Base-by-base conservation (phyloP, 2,113 vertebrate species). In the Neodontobutis hainanensis region DNA sequence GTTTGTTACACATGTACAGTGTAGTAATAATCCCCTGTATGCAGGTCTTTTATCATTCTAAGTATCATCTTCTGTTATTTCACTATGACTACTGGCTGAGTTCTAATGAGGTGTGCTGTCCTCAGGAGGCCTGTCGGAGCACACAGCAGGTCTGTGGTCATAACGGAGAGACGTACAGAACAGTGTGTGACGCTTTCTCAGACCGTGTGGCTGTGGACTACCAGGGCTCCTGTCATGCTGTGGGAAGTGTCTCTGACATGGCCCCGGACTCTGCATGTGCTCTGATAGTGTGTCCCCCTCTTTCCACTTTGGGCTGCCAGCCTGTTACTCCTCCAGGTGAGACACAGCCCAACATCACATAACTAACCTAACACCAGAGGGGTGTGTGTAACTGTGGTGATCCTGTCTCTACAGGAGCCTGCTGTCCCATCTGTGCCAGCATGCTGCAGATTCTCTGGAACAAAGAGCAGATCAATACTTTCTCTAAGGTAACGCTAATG, bases 361-460 rank as follows among this genome's bases (percentile, higher is more conserved):
- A 6, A 19, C 27, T 34, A 11, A 34, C 50, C 34, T 34, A 48
- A 34, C 2, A 27, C 2, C 19, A 5, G 16, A 52, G 50, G 11
- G 32, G 27, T 12, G 27, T 50, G n/a, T 52, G 50, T 52, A 8
- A 6, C 5, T 40, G 38, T 40, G 6, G 7, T 46, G 3, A 19
- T 0, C 15, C 8, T 43, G 40, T 70, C 14, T 19, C 36, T 63
- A 1, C 47, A 99, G 97, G 97, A 73, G 96, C 97, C 58, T 99
- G 97, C 73, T 99, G 97, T 77, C 96, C 97, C 0, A 77, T 99
- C 0, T 99, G 96, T 92, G 96, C 95, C 55, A 96, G 96, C 61
- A 94, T 98, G 94, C 89, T 99, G 82, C 94, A 95, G 85, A 94
- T 99, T 74, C 90, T 98, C 2, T 98, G 95, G 88, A 96, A 94